These are phyloP conservation scores for Siderastrea siderea DNA, from an alignment of 92 coral and sea anemone genomes.

Conservation along the genomic window DNA sequence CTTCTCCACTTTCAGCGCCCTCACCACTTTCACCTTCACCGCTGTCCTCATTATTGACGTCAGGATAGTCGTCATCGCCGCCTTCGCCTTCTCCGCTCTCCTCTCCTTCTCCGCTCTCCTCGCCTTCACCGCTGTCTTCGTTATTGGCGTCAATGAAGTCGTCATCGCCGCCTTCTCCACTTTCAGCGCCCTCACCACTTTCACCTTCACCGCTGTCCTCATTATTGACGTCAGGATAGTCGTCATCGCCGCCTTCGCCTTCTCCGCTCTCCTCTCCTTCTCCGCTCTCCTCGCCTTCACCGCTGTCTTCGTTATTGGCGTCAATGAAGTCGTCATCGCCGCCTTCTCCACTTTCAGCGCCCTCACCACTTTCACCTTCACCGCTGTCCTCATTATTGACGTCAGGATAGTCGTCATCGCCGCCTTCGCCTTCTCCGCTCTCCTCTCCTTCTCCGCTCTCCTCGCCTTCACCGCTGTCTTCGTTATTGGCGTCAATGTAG, in stretches of 20 bases:
- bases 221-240: not conserved
- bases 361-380: not conserved
- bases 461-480: not conserved
- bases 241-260: slow-evolving; percentile 5
- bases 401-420: not conserved
- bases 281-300: not conserved
- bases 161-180: slow-evolving; percentile 7
- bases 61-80: not conserved
- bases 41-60: not conserved
- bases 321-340: not conserved
- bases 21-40: slow-evolving; percentile 4
- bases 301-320: not conserved
- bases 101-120: not conserved
- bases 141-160: not conserved
- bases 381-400: not conserved
- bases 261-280: not conserved
- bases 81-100: not conserved
- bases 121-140: not conserved
- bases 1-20: not conserved
- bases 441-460: not conserved
- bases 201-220: slow-evolving; percentile 2
- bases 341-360: not conserved
- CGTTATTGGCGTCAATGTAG: not conserved
- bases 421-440: slow-evolving; percentile 3
- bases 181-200: slow-evolving; percentile 11